Percentiles rank a stretch among this genome's conserved stretches.
Evolutionary conservation across 1,140 invertebrate genomes (phyloP).

Genomic region (Oreohelix idahoensis): DNA sequence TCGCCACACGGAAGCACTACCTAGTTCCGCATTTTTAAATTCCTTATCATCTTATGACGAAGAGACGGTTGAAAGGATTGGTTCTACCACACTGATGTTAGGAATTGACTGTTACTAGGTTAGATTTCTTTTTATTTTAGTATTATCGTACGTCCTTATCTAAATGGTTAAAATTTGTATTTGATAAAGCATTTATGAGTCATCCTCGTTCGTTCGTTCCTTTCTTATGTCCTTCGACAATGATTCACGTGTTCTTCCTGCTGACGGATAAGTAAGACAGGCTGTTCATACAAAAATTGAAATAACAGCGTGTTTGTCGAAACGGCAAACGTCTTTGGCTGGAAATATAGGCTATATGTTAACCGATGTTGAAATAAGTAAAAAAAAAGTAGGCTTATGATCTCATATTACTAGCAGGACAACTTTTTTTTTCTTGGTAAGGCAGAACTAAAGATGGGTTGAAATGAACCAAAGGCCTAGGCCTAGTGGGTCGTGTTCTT

Average conservation of each 20-base stretch:
- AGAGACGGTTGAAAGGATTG: conserved; percentile 8
- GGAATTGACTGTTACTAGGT: background rate
- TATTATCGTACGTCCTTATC: background rate
- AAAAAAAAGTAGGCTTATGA: no score
- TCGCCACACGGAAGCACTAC: background rate
- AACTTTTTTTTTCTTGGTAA: no score
- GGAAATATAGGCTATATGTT: no score
- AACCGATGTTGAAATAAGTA: no score
- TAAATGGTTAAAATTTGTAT: background rate
- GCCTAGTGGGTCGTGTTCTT: no score
- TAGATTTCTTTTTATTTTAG: background rate
- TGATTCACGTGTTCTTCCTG: background rate
- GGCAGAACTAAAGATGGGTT: no score
- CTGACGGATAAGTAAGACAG: no score
- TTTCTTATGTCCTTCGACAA: background rate
- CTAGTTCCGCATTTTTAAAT: conserved; percentile 1
- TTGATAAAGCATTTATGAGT: background rate
- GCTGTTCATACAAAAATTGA: no score
- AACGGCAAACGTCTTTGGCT: no score
- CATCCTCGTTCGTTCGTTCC: background rate
- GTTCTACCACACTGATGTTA: background rate
- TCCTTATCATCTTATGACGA: conserved; percentile 25
- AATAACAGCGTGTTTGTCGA: no score
- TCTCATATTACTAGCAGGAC: no score
- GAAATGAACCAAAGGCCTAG: no score